These are phyloP conservation scores for Pogonognathellus flavescens DNA, from an alignment of 1,140 invertebrate genomes.

Conservation along the genomic window DNA sequence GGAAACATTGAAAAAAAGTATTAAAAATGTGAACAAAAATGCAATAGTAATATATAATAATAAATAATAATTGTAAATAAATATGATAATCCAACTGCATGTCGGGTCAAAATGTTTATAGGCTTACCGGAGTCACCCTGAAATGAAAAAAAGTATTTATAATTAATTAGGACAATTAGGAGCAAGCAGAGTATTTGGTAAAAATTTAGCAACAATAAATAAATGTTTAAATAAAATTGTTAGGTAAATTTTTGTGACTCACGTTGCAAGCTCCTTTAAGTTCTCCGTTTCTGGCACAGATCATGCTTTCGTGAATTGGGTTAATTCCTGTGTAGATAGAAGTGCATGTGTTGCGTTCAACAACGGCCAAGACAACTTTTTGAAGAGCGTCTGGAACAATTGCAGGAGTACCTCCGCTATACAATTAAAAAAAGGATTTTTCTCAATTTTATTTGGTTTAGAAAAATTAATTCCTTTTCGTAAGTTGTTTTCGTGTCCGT, in stretches of 20 bases:
- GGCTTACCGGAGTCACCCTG: background rate
- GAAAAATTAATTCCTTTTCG: no score
- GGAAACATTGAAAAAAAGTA: background rate
- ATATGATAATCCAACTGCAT: background rate
- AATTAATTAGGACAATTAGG: no score
- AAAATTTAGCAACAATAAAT: background rate
- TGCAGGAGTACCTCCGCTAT: background rate
- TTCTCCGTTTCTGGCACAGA: constrained; percentile 17
- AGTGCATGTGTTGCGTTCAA: background rate
- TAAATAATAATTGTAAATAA: background rate
- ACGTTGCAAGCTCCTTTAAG: constrained; percentile 31
- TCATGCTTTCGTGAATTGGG: background rate
- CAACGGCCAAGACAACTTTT: background rate
- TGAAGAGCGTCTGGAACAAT: constrained; percentile 5
- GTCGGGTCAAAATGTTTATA: background rate
- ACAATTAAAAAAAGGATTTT: background rate
- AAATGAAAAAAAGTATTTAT: background rate
- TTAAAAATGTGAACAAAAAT: no score
- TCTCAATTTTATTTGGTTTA: no score
- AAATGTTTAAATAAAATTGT: background rate
- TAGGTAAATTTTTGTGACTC: background rate
- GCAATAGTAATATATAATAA: background rate
- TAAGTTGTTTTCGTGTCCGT: no score
- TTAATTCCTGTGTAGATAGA: constrained; percentile 5
- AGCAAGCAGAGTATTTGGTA: background rate